Base-by-base conservation (phyloP, 2,888 invertebrate genomes). In the Rhagonycha fulva region DNA sequence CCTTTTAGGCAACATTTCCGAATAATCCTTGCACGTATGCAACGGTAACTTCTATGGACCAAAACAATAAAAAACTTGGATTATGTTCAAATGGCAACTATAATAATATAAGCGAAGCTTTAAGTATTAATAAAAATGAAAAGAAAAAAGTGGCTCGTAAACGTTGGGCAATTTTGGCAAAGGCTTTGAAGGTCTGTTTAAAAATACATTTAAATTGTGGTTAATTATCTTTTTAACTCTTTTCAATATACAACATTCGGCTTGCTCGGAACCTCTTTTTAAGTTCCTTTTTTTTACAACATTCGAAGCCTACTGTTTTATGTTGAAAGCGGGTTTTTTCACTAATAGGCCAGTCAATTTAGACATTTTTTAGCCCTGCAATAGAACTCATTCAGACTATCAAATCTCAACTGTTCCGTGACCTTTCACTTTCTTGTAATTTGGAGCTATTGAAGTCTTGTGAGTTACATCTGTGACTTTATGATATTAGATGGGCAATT, bases 121-220 rank as follows among this genome's bases (percentile, higher is more conserved):
- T 86, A 81, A 84, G 80, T 79, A 83, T 83, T 80, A 80, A 79
- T 80, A 82, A 81, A 79, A 86, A 85, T 85, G 86, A 87, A 83
- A 88, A 86, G 85, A 88, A 88, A 86, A 88, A 89, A 84, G 89
- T 90, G 79, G 94, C 93, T 23, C 90, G 92, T 78, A 90, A 91
- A 84, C 90, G 94, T 82, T 94, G 94, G 93, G 91, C 91, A 78
- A 91, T 94, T 68, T 88, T 94, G 82, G 93, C 94, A 73, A 91
- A 92, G 81, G 93, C 93, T 66, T 85, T 94, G 79, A 88, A 88
- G 87, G 88, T 88, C 87, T 80, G 82, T 82, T 81, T 92, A 80
- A 87, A 82, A 76, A 82, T 87, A 78, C 87, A 74, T 47, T 47
- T 47, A 47, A 47, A 47, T 47, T 47, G 47, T 47, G 47, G 47